phyloP scores from a whole-genome alignment of 2,797 vertebrate species.

The Aldrovandia affinis region DNA sequence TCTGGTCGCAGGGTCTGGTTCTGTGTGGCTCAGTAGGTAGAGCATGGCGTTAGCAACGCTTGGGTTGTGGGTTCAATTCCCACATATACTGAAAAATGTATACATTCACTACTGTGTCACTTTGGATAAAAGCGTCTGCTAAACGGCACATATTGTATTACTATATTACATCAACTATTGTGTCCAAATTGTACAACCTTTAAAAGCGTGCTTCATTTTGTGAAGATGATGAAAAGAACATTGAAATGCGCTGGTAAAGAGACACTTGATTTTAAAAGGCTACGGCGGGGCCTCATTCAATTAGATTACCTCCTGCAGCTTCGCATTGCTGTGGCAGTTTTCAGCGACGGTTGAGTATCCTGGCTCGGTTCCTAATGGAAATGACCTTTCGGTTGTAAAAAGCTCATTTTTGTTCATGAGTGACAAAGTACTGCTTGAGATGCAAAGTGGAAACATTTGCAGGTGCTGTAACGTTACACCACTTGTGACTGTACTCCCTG shows the following conservation, averaged over 20 bases:
- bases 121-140: too few relatives aligned
- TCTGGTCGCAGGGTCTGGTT: too few relatives aligned
- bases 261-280: conserved; percentile 5
- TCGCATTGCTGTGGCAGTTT: conserved; percentile 57
- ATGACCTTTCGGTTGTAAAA: conserved; percentile 51
- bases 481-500: background rate
- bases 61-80: too few relatives aligned
- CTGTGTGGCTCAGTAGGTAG: too few relatives aligned
- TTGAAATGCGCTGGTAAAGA: background rate
- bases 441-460: conserved; percentile 30
- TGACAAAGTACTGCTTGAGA: conserved; percentile 26
- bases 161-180: background rate
- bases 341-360: conserved; percentile 53
- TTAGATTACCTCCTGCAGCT: conserved; percentile 50
- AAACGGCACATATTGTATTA: too few relatives aligned
- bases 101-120: too few relatives aligned
- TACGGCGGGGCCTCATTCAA: conserved; percentile 48
- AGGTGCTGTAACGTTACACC: background rate
- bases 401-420: conserved; percentile 35
- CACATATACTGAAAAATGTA: too few relatives aligned
- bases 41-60: too few relatives aligned
- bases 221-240: background rate
- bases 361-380: conserved; percentile 52
- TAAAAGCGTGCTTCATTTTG: background rate
- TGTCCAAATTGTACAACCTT: background rate